Base-by-base conservation (phyloP, 2,113 vertebrate genomes). In the Camarhynchus parvulus region DNA sequence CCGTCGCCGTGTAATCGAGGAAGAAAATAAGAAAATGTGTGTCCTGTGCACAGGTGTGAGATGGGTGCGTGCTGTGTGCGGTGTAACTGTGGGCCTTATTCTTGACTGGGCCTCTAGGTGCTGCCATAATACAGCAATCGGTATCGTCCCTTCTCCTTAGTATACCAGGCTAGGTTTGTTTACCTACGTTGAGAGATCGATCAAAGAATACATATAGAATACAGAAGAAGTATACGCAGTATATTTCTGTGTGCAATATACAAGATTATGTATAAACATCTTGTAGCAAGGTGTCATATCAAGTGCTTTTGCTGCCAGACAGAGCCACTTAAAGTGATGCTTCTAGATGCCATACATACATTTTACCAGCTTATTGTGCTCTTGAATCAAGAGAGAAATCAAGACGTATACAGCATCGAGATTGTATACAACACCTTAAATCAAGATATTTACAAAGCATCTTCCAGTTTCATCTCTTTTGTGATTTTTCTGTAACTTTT, bases 101-200 rank as follows among this genome's bases (percentile, higher is more conserved):
- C 91, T 42, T 9, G 25, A 8, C 8, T 76, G 22, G 75, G 87
- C 94, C 93, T 90, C 87, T 96, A 94, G 94, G 90, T 91, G 96
- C 55, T 95, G 25, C 93, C 67, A 19, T 39, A 77, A 15, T 9
- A 62, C 94, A 82, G 7, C 58, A 9, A 2, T 87, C 28, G 0
- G 28, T 1, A 0, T 1, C 1, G 23, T 10, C 56, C 3, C 4
- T 11, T 2, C 27, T 19, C 37, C 18, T 15, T 16, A 78, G 13
- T 21, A 0, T 2, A 2, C 2, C 46, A 7, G 33, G 22, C 4
- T 6, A 31, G 35, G 24, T n/a, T 75, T 33, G 19, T 37, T 78
- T 33, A 5, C 24, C 17, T 7, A 0, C 14, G 7, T 21, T 24
- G 21, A 7, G 31, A 11, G 67, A 50, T 9, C 17, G 23, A 44